Evolutionary conservation across 2,113 vertebrate genomes (phyloP).

Genomic region (Ochotona princeps): DNA sequence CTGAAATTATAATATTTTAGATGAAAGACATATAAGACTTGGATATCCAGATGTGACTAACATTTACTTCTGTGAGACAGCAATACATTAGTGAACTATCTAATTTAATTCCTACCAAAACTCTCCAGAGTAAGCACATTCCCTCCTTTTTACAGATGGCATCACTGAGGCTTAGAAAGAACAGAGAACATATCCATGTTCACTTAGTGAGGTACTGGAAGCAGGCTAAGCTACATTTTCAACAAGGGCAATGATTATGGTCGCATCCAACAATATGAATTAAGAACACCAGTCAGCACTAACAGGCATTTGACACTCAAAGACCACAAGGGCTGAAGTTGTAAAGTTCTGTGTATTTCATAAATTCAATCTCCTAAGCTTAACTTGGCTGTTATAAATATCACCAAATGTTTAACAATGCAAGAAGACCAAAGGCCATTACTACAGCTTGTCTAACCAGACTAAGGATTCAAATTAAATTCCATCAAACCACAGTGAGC

Average conservation of each 20-base stretch:
- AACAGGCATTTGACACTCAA: constrained; percentile 25
- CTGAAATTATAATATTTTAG: background rate
- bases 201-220: background rate
- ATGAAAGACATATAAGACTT: background rate
- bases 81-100: background rate
- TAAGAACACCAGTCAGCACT: background rate
- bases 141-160: background rate
- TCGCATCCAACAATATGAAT: background rate
- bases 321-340: background rate
- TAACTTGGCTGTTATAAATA: constrained; percentile 58
- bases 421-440: constrained; percentile 63
- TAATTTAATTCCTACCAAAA: background rate
- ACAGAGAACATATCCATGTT: background rate
- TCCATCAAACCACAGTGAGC: constrained; percentile 83
- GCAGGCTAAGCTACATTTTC: constrained; percentile 7
- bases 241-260: background rate
- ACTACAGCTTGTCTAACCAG: constrained; percentile 69
- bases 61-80: background rate
- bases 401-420: constrained; percentile 66
- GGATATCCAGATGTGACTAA: background rate
- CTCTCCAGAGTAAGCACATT: background rate
- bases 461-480: constrained; percentile 81
- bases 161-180: background rate
- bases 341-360: constrained; percentile 35
- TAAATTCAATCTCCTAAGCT: constrained; percentile 55